phyloP scores from a whole-genome alignment of 2,888 invertebrate species.

The Apoderus coryli region DNA sequence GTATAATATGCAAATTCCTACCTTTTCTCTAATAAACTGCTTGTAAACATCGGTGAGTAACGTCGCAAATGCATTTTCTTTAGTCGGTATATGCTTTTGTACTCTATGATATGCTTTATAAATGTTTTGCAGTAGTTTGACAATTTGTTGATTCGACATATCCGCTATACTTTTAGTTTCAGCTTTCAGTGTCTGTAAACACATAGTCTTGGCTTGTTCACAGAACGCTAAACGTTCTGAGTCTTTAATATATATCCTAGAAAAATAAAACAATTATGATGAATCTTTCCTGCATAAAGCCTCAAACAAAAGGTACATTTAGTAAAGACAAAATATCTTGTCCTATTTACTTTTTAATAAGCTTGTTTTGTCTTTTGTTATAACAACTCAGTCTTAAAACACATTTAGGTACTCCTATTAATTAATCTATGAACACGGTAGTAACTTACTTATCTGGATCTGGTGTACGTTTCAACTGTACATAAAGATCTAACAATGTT shows the following conservation, averaged over 20 bases:
- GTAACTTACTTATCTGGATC: slow-evolving; percentile 63
- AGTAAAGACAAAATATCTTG: no score
- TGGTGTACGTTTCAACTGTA: slow-evolving; percentile 65
- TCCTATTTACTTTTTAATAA: no score
- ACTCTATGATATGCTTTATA: slow-evolving; percentile 56
- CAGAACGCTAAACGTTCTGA: slow-evolving; percentile 69
- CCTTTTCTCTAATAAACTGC: slow-evolving; percentile 43
- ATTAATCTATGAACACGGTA: no score
- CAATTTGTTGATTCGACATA: slow-evolving; percentile 27
- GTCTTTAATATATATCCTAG: slow-evolving; percentile 74
- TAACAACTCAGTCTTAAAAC: slow-evolving; percentile 5
- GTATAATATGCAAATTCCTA: slow-evolving; percentile 18
- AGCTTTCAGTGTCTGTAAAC: slow-evolving; percentile 52
- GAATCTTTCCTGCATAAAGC: no score
- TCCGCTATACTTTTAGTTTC: slow-evolving; percentile 37
- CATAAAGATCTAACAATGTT: slow-evolving; percentile 61
- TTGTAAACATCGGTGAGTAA: slow-evolving; percentile 58
- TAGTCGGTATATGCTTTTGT: slow-evolving; percentile 44
- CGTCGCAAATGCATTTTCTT: slow-evolving; percentile 45
- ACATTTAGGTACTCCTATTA: no score
- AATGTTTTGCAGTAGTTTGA: slow-evolving; percentile 38
- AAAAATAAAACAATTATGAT: no score
- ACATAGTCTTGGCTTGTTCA: slow-evolving; percentile 61
- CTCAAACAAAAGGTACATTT: no score
- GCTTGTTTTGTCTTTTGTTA: no score